These are phyloP conservation scores for Euzophera pinguis DNA, from an alignment of 2,888 invertebrate species.

Conservation along the genomic window DNA sequence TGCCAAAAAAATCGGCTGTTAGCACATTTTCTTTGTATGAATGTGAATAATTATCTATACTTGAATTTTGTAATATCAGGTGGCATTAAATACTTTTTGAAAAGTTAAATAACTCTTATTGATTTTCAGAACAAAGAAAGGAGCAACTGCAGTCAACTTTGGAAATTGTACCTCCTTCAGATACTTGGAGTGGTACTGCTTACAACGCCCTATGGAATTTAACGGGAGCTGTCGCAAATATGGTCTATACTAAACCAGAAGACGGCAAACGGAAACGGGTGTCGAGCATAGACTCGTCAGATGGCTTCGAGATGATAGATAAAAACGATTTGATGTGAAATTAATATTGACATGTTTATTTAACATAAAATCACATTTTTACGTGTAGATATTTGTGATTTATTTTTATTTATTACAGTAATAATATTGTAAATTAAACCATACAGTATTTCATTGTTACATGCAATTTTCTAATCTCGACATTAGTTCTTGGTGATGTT, in stretches of 20 bases:
- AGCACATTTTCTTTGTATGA: too few relatives aligned
- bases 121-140: conserved; percentile 52
- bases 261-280: conserved; percentile 50
- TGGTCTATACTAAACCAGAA: conserved; percentile 47
- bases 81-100: too few relatives aligned
- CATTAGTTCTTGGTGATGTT: conserved; percentile 70
- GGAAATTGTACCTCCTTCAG: conserved; percentile 45
- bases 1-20: too few relatives aligned
- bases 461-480: conserved; percentile 45
- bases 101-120: too few relatives aligned
- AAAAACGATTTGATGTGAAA: conserved; percentile 59
- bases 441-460: background rate
- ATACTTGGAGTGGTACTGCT: conserved; percentile 59
- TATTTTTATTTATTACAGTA: conserved; percentile 11
- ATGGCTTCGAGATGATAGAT: conserved; percentile 75
- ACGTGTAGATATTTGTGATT: conserved; percentile 5
- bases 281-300: conserved; percentile 64
- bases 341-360: background rate
- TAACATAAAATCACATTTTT: background rate
- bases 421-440: too few relatives aligned
- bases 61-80: too few relatives aligned
- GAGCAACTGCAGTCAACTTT: conserved; percentile 53
- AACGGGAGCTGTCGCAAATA: conserved; percentile 56
- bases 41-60: too few relatives aligned
- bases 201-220: conserved; percentile 61